Evolutionary conservation across 2,888 invertebrate species (phyloP).

Genomic region (Alloplasta piceator): DNA sequence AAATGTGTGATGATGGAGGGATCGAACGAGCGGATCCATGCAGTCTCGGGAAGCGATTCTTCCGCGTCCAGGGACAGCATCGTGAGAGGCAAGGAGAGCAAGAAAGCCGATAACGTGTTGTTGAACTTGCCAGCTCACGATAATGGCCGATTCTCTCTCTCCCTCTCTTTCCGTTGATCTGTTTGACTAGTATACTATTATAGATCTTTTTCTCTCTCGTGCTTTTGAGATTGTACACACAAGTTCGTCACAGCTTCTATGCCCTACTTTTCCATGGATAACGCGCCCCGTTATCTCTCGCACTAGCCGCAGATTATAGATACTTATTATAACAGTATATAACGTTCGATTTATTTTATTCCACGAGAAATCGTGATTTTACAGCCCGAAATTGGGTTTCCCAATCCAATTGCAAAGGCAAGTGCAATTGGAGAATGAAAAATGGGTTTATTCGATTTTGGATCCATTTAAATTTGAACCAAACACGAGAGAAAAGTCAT

Average conservation of each 20-base stretch:
- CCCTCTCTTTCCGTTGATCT: slow-evolving; percentile 6
- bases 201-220: slow-evolving; percentile 38
- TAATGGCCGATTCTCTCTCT: slow-evolving; percentile 57
- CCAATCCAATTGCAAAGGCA: no score
- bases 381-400: no score
- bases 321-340: background rate
- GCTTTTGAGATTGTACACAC: slow-evolving; percentile 5
- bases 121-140: slow-evolving; percentile 69
- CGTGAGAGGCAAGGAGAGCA: slow-evolving; percentile 26
- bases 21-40: slow-evolving; percentile 42
- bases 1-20: no score
- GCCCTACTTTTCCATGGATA: slow-evolving; percentile 25
- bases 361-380: background rate
- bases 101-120: slow-evolving; percentile 69
- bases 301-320: slow-evolving; percentile 28
- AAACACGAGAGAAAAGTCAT: no score
- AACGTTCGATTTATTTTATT: background rate
- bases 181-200: slow-evolving; percentile 29
- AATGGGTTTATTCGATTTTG: no score
- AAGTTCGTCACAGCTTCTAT: slow-evolving; percentile 10
- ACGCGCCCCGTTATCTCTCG: slow-evolving; percentile 40
- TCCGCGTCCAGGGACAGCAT: slow-evolving; percentile 45
- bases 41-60: slow-evolving; percentile 50
- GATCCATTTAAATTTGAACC: no score
- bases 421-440: no score